These are phyloP conservation scores for Orthonychiurus folsomi DNA, from an alignment of 2,888 invertebrate genomes.

Conservation along the genomic window DNA sequence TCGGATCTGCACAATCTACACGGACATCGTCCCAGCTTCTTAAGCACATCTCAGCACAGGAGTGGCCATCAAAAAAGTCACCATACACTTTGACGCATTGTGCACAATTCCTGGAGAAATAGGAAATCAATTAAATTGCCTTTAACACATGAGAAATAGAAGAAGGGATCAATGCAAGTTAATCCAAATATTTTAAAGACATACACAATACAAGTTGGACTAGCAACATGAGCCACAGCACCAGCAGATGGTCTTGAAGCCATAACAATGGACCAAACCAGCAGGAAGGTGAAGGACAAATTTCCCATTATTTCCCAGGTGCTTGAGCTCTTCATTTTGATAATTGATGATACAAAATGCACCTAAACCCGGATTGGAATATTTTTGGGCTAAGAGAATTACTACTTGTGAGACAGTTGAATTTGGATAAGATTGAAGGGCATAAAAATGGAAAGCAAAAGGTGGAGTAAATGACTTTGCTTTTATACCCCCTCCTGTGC, in stretches of 20 bases:
- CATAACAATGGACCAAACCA: neutral
- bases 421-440: neutral
- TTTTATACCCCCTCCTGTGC: neutral
- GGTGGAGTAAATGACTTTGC: neutral
- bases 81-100: constrained; percentile 84
- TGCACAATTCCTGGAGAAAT: constrained; percentile 64
- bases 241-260: neutral
- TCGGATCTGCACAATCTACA: constrained; percentile 74
- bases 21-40: constrained; percentile 66
- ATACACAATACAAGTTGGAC: constrained; percentile 38
- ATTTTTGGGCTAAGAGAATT: neutral
- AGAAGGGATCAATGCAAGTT: neutral
- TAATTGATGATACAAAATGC: neutral
- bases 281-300: neutral
- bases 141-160: constrained; percentile 7
- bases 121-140: neutral
- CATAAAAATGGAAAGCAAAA: neutral
- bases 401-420: no score
- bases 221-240: neutral
- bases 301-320: neutral
- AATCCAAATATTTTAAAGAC: constrained; percentile 9
- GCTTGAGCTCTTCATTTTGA: neutral
- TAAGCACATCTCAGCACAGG: constrained; percentile 75
- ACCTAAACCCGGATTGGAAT: neutral
- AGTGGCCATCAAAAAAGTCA: constrained; percentile 72